Evolutionary conservation across 2,113 vertebrate species (phyloP).

Genomic region (Raphicerus campestris): DNA sequence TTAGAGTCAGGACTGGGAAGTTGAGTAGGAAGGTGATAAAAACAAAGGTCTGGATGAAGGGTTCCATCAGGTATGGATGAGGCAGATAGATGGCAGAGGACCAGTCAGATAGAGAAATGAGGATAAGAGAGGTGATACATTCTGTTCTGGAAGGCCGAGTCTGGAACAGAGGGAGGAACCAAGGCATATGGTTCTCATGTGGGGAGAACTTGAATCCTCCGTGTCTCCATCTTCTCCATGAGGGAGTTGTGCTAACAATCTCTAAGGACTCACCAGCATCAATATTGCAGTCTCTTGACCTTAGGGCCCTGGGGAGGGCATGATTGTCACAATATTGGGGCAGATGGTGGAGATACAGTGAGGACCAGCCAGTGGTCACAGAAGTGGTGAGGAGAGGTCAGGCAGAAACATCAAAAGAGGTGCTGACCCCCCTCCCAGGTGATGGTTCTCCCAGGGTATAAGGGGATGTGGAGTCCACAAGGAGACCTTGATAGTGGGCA

Average conservation of each 20-base stretch:
- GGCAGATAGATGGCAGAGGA: background rate
- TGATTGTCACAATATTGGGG: background rate
- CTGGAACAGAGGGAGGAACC: background rate
- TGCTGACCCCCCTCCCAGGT: background rate
- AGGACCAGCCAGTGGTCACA: background rate
- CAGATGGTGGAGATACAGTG: background rate
- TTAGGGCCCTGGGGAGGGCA: background rate
- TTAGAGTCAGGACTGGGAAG: background rate
- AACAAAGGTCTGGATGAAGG: background rate
- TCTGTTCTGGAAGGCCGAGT: background rate
- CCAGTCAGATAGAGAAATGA: background rate
- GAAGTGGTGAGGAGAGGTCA: background rate
- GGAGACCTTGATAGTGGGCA: background rate
- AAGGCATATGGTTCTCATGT: background rate
- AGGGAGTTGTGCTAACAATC: background rate
- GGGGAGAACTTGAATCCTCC: background rate
- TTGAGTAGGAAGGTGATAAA: background rate
- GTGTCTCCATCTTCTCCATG: background rate
- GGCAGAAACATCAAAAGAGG: background rate
- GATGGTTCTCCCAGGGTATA: background rate
- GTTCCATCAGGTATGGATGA: background rate
- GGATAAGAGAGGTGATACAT: background rate
- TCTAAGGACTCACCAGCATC: background rate
- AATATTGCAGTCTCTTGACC: background rate
- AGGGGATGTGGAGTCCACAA: background rate